A percentile compares a stretch with the other conserved stretches of the same genome.
phyloP scores from a whole-genome alignment of 2,113 vertebrate genomes.

The Epinephelus moara region DNA sequence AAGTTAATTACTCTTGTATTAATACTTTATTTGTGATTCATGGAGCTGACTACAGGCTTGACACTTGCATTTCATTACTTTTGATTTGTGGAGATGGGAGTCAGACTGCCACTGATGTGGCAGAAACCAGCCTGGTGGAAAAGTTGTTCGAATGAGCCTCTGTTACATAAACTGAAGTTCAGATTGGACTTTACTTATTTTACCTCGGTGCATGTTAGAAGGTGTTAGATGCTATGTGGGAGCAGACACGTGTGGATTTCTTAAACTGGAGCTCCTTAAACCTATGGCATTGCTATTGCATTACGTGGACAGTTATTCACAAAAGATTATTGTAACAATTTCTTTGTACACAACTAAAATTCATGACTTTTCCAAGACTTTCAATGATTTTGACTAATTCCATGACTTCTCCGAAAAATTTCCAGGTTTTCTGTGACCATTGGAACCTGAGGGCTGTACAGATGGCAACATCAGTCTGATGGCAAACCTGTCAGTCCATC shows the following conservation, averaged over 20 bases:
- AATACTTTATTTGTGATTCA: constrained; percentile 79
- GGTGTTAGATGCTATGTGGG: neutral
- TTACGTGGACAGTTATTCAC: too few species aligned
- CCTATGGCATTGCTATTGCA: neutral
- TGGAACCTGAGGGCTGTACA: neutral
- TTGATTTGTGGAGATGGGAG: constrained; percentile 64
- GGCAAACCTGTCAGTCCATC: too few species aligned
- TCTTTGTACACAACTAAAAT: too few species aligned
- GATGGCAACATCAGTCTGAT: too few species aligned
- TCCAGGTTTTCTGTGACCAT: too few species aligned
- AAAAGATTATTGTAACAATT: too few species aligned
- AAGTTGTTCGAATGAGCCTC: constrained; percentile 14
- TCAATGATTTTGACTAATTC: too few species aligned
- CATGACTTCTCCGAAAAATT: too few species aligned
- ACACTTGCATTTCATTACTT: constrained; percentile 72
- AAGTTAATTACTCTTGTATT: constrained; percentile 74
- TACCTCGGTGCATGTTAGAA: neutral
- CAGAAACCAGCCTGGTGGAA: constrained; percentile 15
- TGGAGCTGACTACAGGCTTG: constrained; percentile 63
- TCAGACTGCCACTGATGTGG: constrained; percentile 25
- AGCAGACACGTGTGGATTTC: neutral
- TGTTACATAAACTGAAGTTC: constrained; percentile 9
- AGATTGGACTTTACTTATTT: neutral
- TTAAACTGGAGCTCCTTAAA: neutral
- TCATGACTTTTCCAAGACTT: too few species aligned